Conservation (phyloP, 2,797 vertebrate genomes). For the Molossus molossus region DNA sequence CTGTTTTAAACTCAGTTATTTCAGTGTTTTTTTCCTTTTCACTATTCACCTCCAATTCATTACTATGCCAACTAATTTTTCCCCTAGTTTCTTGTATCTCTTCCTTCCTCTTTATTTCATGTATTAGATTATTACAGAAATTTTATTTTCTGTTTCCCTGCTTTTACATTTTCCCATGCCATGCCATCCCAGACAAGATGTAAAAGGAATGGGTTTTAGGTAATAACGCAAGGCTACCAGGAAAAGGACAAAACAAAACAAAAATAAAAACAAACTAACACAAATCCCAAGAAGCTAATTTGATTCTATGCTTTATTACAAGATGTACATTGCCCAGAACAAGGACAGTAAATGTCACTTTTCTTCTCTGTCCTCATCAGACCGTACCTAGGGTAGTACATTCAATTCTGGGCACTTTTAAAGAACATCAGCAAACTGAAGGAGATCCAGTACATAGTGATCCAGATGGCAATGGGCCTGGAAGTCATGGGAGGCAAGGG, state of each 20-base stretch:
- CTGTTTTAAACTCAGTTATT: slow-evolving; percentile 75
- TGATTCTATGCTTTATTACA: background rate
- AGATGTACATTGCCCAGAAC: slow-evolving; percentile 3
- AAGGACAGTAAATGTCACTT: background rate
- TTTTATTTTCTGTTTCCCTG: background rate
- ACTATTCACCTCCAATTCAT: slow-evolving; percentile 61
- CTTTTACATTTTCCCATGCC: background rate
- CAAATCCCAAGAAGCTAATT: background rate
- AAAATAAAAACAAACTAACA: background rate
- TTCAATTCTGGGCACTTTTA: slow-evolving; percentile 1
- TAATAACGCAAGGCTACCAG: slow-evolving; percentile 17
- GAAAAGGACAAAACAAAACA: background rate
- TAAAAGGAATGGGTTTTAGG: slow-evolving; percentile 43
- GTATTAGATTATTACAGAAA: slow-evolving; percentile 10
- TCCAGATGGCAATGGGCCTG: background rate
- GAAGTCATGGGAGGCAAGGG: background rate
- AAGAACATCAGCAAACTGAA: background rate
- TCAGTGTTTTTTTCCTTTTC: slow-evolving; percentile 24
- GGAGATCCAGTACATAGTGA: background rate
- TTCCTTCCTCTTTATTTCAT: slow-evolving; percentile 38
- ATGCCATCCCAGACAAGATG: background rate
- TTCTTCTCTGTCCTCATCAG: background rate
- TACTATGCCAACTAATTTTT: slow-evolving; percentile 58
- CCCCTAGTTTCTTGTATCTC: background rate
- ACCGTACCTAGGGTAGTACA: background rate